These are phyloP conservation scores for Caenorhabditis sp. DNA, from an alignment of 2,888 invertebrate species.

Conservation along the genomic window DNA sequence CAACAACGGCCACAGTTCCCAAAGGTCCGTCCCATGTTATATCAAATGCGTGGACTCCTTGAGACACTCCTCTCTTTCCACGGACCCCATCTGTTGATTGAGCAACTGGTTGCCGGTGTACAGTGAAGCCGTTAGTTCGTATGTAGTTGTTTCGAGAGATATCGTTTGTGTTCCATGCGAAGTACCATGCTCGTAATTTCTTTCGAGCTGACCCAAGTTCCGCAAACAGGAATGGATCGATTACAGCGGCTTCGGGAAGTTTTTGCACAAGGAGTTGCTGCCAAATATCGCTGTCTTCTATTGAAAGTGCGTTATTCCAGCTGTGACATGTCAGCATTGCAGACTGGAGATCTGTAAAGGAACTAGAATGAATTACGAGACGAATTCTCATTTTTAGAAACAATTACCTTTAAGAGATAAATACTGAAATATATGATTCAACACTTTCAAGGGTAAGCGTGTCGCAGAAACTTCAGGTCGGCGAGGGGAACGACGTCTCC, in stretches of 20 bases:
- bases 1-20: constrained; percentile 98
- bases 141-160: constrained; percentile 96
- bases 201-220: constrained; percentile 94
- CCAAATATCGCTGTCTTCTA: constrained; percentile 88
- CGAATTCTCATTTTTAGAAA: too few relatives aligned
- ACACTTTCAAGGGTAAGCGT: constrained; percentile 75
- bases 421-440: constrained; percentile 76
- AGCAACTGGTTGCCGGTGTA: constrained; percentile 98
- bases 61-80: constrained; percentile 87
- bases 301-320: constrained; percentile 92
- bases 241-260: constrained; percentile 90
- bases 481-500: constrained; percentile 45
- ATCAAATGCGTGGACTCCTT: constrained; percentile 80
- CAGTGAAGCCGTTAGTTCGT: constrained; percentile 96
- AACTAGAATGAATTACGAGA: too few relatives aligned
- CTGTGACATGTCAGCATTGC: constrained; percentile 94
- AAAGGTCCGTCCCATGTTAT: constrained; percentile 88
- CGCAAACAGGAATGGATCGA: constrained; percentile 92
- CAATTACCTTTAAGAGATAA: constrained; percentile 68
- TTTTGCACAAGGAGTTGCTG: constrained; percentile 91
- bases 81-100: constrained; percentile 96
- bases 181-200: constrained; percentile 93
- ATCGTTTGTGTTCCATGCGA: constrained; percentile 98
- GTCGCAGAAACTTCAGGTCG: constrained; percentile 70
- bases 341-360: constrained; percentile 88